A percentile compares a stretch with the other conserved stretches of the same genome.
Evolutionary conservation across 2,888 invertebrate species (phyloP).

Genomic region (Craniophora ligustri): DNA sequence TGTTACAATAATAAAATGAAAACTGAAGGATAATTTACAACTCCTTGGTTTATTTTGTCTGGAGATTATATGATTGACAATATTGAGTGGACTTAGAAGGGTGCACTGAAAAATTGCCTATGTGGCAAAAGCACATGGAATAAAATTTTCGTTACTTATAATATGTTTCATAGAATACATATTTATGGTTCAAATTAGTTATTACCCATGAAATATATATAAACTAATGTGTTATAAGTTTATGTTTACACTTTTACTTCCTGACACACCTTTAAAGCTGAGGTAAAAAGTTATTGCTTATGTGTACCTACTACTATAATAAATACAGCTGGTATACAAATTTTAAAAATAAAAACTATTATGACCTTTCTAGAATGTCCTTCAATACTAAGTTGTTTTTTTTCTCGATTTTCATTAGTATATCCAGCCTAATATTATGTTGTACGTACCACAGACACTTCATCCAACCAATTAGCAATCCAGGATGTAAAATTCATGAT

Average conservation of each 20-base stretch:
- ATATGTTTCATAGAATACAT: not conserved
- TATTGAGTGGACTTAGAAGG: slow-evolving; percentile 1
- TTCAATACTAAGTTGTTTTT: slow-evolving; percentile 54
- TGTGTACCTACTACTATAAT: not conserved
- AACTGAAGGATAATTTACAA: too few species aligned
- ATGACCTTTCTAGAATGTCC: slow-evolving; percentile 67
- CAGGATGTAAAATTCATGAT: slow-evolving; percentile 61
- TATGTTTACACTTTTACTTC: slow-evolving; percentile 9
- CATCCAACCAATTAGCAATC: slow-evolving; percentile 69
- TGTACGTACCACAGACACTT: slow-evolving; percentile 83
- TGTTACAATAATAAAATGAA: too few species aligned
- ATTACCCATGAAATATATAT: not conserved
- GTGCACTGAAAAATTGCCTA: slow-evolving; percentile 29
- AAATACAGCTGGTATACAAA: slow-evolving; percentile 3
- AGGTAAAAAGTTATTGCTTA: not conserved
- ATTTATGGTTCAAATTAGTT: not conserved
- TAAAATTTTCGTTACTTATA: not conserved
- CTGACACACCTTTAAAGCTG: not conserved
- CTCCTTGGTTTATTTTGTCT: not conserved
- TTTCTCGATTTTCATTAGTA: slow-evolving; percentile 27
- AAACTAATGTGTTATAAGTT: not conserved
- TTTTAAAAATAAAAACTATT: slow-evolving; percentile 32
- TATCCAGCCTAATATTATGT: slow-evolving; percentile 5
- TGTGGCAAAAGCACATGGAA: slow-evolving; percentile 42
- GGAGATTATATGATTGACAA: slow-evolving; percentile 4